Evolutionary conservation across 1,140 invertebrate genomes (phyloP).

Genomic region (Rhopalosiphum padi): DNA sequence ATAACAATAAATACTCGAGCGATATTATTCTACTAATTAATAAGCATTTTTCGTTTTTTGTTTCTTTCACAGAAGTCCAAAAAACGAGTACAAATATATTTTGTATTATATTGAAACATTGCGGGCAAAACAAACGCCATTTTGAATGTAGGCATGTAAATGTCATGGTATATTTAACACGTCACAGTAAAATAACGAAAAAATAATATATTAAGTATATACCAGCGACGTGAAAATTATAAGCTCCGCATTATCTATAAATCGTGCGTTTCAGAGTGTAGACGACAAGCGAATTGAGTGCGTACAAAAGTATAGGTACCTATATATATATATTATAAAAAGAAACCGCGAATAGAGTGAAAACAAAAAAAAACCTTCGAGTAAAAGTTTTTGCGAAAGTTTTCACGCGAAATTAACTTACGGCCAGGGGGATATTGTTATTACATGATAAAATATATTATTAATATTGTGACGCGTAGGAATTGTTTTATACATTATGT

Average conservation of each 20-base stretch:
- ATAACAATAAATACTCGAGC: neutral
- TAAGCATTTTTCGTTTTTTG: neutral
- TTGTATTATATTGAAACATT: neutral
- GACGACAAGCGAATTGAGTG: conserved; percentile 14
- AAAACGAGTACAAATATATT: neutral
- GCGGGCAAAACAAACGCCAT: neutral
- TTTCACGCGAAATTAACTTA: conserved; percentile 3
- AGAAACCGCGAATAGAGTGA: neutral
- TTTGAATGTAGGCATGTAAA: neutral
- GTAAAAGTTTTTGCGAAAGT: conserved; percentile 25
- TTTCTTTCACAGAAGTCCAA: neutral
- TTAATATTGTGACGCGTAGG: neutral
- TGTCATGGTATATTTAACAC: neutral
- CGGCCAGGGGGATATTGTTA: neutral
- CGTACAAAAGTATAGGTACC: neutral
- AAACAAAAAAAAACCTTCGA: neutral
- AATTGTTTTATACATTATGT: neutral
- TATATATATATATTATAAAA: neutral
- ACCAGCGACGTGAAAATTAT: neutral
- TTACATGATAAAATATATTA: neutral
- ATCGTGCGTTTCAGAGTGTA: neutral
- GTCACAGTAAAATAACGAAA: neutral
- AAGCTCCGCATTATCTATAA: neutral
- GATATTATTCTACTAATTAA: neutral
- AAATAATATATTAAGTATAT: neutral